These are phyloP conservation scores for Aurelia sp. DNA, from an alignment of 30 jellyfish, hydroid and myxozoan genomes.

Conservation along the genomic window DNA sequence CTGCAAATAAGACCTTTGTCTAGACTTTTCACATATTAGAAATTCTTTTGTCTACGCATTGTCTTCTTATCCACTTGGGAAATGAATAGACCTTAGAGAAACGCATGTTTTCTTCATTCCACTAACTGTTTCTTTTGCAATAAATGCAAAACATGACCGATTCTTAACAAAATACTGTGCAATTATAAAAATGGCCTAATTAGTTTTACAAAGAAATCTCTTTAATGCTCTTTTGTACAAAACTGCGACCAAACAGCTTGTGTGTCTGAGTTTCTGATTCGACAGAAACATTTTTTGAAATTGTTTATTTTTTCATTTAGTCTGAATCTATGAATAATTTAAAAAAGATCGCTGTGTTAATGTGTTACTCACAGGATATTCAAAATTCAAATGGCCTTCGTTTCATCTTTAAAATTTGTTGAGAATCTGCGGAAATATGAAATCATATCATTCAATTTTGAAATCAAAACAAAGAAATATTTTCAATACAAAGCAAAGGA, in stretches of 20 bases:
- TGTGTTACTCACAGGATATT: slow-evolving; percentile 1
- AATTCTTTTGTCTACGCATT: slow-evolving; percentile 32
- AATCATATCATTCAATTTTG: not conserved
- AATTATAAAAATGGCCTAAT: slow-evolving; percentile 34
- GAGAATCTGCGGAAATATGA: not conserved
- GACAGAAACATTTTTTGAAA: slow-evolving; percentile 14
- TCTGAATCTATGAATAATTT: slow-evolving; percentile 28
- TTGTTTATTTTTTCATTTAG: slow-evolving; percentile 31
- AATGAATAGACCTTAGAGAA: slow-evolving; percentile 38
- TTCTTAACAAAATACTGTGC: not conserved
- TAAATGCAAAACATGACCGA: slow-evolving; percentile 7
- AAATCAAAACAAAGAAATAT: not conserved
- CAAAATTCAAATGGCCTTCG: not conserved
- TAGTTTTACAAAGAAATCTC: slow-evolving; percentile 7
- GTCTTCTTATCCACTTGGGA: slow-evolving; percentile 40
- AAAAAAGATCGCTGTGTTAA: slow-evolving; percentile 5
- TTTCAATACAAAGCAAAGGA: not conserved
- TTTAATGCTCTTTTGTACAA: slow-evolving; percentile 50
- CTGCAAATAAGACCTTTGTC: slow-evolving; percentile 40
- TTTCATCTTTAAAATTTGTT: not conserved
- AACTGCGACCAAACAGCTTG: slow-evolving; percentile 40
- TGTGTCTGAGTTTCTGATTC: slow-evolving; percentile 30
- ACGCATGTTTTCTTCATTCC: slow-evolving; percentile 34
- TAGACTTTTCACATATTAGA: slow-evolving; percentile 36
- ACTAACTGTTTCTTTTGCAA: slow-evolving; percentile 3